Percentiles rank a stretch among this genome's conserved stretches.
Conservation (phyloP, 2,888 invertebrate species). For the Leptarthrus brevirostris region DNA sequence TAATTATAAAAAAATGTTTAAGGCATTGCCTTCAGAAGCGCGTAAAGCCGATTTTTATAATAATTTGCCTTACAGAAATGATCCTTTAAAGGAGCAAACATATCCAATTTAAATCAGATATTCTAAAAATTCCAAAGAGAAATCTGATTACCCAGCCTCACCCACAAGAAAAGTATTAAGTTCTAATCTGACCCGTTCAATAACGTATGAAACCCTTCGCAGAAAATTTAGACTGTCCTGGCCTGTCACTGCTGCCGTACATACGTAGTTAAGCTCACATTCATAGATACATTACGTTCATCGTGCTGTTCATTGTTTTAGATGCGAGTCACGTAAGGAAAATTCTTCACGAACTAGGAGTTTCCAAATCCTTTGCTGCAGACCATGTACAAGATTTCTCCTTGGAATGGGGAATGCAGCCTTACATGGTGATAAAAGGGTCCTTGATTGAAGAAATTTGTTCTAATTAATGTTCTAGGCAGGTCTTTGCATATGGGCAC, state of each 20-base stretch:
- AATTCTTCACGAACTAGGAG: constrained; percentile 6
- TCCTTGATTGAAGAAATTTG: constrained; percentile 43
- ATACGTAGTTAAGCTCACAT: background rate
- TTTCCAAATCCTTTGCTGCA: background rate
- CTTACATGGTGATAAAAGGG: background rate
- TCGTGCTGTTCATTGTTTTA: background rate
- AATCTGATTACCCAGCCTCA: too few species aligned
- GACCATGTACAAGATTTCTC: background rate
- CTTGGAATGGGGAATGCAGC: background rate
- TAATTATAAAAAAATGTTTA: too few species aligned
- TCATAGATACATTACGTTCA: constrained; percentile 5
- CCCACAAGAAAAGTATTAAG: background rate
- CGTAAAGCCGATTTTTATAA: too few species aligned
- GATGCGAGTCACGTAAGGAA: background rate
- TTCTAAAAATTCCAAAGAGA: too few species aligned
- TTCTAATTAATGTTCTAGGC: constrained; percentile 42
- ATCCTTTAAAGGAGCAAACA: too few species aligned
- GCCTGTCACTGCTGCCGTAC: background rate
- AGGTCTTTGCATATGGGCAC: constrained; percentile 35
- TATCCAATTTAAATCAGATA: too few species aligned
- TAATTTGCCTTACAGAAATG: too few species aligned
- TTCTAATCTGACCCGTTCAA: background rate
- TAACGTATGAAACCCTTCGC: constrained; percentile 8
- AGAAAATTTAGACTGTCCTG: background rate
- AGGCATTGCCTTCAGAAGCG: too few species aligned